Evolutionary conservation across 1,140 invertebrate species (phyloP).

Genomic region (Drosophila pallidifrons): DNA sequence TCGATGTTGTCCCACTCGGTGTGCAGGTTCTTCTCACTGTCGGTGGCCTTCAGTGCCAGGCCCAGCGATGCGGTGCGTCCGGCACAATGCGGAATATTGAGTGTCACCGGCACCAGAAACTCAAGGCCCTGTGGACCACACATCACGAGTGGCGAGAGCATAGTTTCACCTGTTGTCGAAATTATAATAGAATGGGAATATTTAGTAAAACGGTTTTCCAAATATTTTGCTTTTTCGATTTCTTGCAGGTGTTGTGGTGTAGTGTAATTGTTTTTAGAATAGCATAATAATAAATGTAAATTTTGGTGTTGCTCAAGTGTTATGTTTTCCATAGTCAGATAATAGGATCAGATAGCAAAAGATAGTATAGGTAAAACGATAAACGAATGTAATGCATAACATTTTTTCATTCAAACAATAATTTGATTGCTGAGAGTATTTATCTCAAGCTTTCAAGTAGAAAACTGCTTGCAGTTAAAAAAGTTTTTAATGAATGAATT

Average conservation of each 20-base stretch:
- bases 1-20: conserved; percentile 92
- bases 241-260: conserved; percentile 10
- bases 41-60: conserved; percentile 92
- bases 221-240: neutral
- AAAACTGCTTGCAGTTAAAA: too few species aligned
- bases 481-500: too few species aligned
- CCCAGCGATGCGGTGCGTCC: conserved; percentile 90
- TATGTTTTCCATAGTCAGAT: conserved; percentile 20
- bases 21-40: conserved; percentile 89
- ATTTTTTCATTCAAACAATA: neutral
- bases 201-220: conserved; percentile 5
- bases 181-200: conserved; percentile 51
- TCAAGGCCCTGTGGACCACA: conserved; percentile 96
- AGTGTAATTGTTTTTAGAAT: conserved; percentile 16
- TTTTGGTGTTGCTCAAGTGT: conserved; percentile 24
- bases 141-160: conserved; percentile 96
- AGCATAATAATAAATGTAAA: conserved; percentile 1
- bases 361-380: conserved; percentile 3
- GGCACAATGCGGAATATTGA: conserved; percentile 91
- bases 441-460: too few species aligned
- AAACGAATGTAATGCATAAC: neutral
- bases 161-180: conserved; percentile 91
- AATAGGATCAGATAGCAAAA: conserved; percentile 6
- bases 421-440: neutral
- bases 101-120: conserved; percentile 94